Evolutionary conservation across 2,888 invertebrate species (phyloP).

Genomic region (Patella ulyssiponensis): DNA sequence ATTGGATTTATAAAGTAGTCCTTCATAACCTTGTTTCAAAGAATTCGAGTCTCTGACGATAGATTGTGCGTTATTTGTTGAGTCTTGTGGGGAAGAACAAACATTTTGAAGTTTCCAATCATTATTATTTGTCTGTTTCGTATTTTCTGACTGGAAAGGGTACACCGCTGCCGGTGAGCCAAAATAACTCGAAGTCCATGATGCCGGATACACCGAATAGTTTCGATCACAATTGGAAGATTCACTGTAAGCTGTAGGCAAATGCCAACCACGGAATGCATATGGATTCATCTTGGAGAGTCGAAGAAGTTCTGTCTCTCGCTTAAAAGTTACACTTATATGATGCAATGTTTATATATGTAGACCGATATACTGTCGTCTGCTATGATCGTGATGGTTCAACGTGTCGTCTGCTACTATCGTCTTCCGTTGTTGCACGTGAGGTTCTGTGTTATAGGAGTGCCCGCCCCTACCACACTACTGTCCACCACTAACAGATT

Average conservation of each 20-base stretch:
- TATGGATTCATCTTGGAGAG: slow-evolving; percentile 60
- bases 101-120: slow-evolving; percentile 62
- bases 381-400: slow-evolving; percentile 1
- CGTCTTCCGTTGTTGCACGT: background rate
- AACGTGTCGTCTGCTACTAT: background rate
- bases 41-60: slow-evolving; percentile 36
- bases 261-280: slow-evolving; percentile 63
- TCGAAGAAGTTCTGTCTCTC: background rate
- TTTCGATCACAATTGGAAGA: slow-evolving; percentile 59
- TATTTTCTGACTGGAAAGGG: slow-evolving; percentile 55
- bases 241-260: slow-evolving; percentile 61
- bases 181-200: slow-evolving; percentile 63
- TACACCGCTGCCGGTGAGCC: slow-evolving; percentile 55
- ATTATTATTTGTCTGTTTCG: slow-evolving; percentile 49
- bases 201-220: slow-evolving; percentile 61
- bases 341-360: slow-evolving; percentile 14
- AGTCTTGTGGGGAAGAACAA: slow-evolving; percentile 42
- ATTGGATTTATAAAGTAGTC: slow-evolving; percentile 56
- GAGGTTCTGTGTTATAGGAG: background rate
- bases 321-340: slow-evolving; percentile 7
- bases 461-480: slow-evolving; percentile 2
- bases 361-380: slow-evolving; percentile 13
- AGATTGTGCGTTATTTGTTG: background rate
- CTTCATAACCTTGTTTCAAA: slow-evolving; percentile 56
- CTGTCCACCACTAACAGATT: background rate